Percentiles rank a stretch among this genome's conserved stretches.
Conservation (phyloP, 2,113 vertebrate species). For the Taurulus bubalis region DNA sequence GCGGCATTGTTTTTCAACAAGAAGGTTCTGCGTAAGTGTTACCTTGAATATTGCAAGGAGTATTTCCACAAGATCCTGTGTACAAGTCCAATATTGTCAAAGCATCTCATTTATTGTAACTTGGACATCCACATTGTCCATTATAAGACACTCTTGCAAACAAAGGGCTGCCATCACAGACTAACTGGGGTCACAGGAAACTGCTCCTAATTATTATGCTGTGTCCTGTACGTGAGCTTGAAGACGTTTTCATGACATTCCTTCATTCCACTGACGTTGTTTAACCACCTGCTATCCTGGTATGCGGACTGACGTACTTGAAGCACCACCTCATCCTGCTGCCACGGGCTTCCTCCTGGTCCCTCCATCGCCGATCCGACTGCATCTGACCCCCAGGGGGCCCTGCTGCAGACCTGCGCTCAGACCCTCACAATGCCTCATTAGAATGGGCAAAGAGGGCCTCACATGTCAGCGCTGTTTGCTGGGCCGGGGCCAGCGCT, state of each 20-base stretch:
- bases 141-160: conserved; percentile 63
- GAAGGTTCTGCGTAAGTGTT: neutral
- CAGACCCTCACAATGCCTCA: conserved; percentile 65
- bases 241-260: conserved; percentile 59
- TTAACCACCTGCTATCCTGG: conserved; percentile 67
- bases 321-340: conserved; percentile 39
- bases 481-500: conserved; percentile 63
- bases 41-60: conserved; percentile 13
- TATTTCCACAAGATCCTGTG: conserved; percentile 34
- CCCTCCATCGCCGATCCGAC: neutral
- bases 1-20: neutral
- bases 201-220: conserved; percentile 56
- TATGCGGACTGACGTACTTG: conserved; percentile 72
- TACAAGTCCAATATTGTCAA: conserved; percentile 5
- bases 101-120: conserved; percentile 1
- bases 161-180: conserved; percentile 68
- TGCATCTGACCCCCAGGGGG: conserved; percentile 50
- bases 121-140: conserved; percentile 40
- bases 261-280: conserved; percentile 47
- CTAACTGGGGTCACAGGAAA: conserved; percentile 65
- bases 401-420: conserved; percentile 41
- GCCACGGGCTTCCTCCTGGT: conserved; percentile 40
- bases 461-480: conserved; percentile 62
- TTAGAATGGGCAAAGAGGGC: conserved; percentile 73
- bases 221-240: conserved; percentile 74